Percentiles rank a stretch among this genome's conserved stretches.
Evolutionary conservation across 2,797 vertebrate species (phyloP).

Genomic region (Periophthalmus magnuspinnatus): DNA sequence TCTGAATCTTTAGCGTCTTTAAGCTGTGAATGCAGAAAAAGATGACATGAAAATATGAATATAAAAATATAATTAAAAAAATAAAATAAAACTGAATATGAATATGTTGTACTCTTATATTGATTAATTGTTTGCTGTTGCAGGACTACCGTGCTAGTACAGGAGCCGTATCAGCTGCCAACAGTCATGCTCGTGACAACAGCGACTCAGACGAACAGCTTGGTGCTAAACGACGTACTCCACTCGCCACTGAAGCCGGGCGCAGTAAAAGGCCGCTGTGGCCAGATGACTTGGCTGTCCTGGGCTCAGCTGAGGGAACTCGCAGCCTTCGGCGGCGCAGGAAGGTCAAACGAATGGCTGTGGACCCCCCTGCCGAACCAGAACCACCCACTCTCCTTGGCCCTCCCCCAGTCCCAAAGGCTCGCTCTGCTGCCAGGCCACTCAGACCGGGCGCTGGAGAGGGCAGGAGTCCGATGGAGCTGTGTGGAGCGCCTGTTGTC

Average conservation of each 20-base stretch:
- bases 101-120: conserved; percentile 18
- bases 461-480: conserved; percentile 71
- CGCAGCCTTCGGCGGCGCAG: conserved; percentile 88
- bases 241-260: conserved; percentile 79
- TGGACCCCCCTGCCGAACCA: conserved; percentile 86
- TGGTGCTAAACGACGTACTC: conserved; percentile 88
- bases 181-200: conserved; percentile 85
- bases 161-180: conserved; percentile 73
- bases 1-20: neutral
- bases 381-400: conserved; percentile 75
- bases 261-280: conserved; percentile 89
- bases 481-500: conserved; percentile 75
- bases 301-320: conserved; percentile 75
- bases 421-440: conserved; percentile 78
- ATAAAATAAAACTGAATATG: neutral
- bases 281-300: conserved; percentile 84
- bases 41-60: neutral
- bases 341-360: conserved; percentile 97
- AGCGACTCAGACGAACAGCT: conserved; percentile 97
- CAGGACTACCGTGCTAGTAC: conserved; percentile 86
- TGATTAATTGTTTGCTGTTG: conserved; percentile 24
- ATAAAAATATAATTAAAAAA: too few species aligned
- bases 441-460: conserved; percentile 67
- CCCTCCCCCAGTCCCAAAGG: conserved; percentile 78
- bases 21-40: neutral